Base-by-base conservation (phyloP, 2,888 invertebrate species). In the Aleiodes testaceus region DNA sequence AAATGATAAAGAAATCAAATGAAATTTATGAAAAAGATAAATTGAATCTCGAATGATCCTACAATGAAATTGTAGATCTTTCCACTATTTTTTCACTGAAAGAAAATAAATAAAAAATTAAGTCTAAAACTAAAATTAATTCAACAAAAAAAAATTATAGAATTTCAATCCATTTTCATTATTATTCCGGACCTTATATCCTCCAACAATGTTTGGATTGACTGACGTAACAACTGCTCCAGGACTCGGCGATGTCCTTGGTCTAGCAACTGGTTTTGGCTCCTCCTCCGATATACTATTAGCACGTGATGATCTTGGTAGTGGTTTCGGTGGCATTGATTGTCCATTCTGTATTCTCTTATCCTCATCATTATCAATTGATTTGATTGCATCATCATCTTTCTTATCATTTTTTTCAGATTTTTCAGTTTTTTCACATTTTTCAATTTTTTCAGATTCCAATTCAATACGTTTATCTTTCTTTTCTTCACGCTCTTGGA, bases 231-330 rank as follows among this genome's bases (percentile, higher is more conserved):
- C 90, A 66, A 92, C 90, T 12, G 87, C 82, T 71, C 86, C 85
- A 2, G 91, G 89, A 70, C 89, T 88, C 14, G 91, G 88, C 0
- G 91, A 91, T 12, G 94, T 94, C 85, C 95, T 90, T 5, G 95
- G 94, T 81, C 92, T 89, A 73, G 91, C 91, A 47, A 91, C 90
- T 6, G 92, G 92, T 81, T 92, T 92, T 12, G 94, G 93, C 72
- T 87, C 90, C 1, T 90, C 90, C 80, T 95, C 95, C 0, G 93
- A 93, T 70, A 95, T 90, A 12, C 95, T 92, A 80, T 91, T 91
- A 50, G 92, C 90, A 79, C 92, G 89, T 53, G 92, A 94, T 0
- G 93, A 92, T 79, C 95, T 90, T 0, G 95, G 95, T 88, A 95
- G 88, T 12, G 95, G 95, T 84, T 95, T 95, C 0, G 95, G 95